Percentiles rank a stretch among this genome's conserved stretches.
phyloP scores from a whole-genome alignment of 2,888 invertebrate species.

The Anthophora plumipes region DNA sequence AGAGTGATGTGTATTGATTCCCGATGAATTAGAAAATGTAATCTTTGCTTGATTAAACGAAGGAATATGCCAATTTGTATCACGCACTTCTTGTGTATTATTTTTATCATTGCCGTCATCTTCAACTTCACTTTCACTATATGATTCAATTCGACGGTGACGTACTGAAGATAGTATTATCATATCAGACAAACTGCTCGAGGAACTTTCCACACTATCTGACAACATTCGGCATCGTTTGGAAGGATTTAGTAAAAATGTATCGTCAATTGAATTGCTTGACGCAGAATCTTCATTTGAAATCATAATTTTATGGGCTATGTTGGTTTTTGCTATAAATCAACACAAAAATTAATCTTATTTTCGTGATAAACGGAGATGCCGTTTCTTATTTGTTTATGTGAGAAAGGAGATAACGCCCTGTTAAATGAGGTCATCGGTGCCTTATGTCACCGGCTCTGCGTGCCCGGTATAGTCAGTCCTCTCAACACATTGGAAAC shows the following conservation, averaged over 20 bases:
- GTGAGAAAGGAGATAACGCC: too few species aligned
- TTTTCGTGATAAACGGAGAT: too few species aligned
- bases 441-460: too few species aligned
- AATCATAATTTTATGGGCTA: constrained; percentile 14
- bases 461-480: too few species aligned
- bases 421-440: too few species aligned
- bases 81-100: constrained; percentile 28
- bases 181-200: constrained; percentile 22
- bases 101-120: constrained; percentile 40
- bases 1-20: constrained; percentile 14
- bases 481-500: too few species aligned
- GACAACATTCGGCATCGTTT: constrained; percentile 29
- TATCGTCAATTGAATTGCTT: constrained; percentile 25
- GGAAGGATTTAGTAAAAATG: constrained; percentile 24
- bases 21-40: neutral
- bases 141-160: constrained; percentile 48
- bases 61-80: constrained; percentile 3
- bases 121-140: constrained; percentile 51
- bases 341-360: too few species aligned
- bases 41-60: constrained; percentile 21
- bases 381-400: too few species aligned
- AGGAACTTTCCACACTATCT: constrained; percentile 20
- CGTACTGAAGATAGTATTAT: constrained; percentile 46
- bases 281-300: constrained; percentile 29
- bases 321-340: too few species aligned